Evolutionary conservation across 2,113 vertebrate species (phyloP).

Genomic region (Corythornis madagascariensis): DNA sequence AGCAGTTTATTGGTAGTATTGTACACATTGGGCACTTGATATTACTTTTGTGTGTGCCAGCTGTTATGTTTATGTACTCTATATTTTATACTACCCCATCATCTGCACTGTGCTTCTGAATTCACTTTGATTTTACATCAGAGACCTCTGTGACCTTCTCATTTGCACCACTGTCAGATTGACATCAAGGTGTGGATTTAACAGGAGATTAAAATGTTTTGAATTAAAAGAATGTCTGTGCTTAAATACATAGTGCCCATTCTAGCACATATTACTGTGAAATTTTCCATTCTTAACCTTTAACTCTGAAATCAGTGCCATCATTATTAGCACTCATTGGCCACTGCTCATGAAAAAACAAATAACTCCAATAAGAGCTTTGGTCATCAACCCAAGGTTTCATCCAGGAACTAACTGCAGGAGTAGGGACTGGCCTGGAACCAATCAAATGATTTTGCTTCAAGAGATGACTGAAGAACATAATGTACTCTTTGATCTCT

Average conservation of each 20-base stretch:
- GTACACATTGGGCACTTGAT: conserved; percentile 24
- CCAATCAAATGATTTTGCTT: conserved; percentile 14
- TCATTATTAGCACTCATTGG: background rate
- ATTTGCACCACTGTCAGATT: conserved; percentile 32
- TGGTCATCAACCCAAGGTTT: background rate
- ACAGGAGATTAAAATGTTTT: background rate
- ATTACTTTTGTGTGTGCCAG: background rate
- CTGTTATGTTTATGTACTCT: conserved; percentile 3
- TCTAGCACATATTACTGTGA: background rate
- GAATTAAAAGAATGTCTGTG: background rate
- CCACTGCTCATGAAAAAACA: background rate
- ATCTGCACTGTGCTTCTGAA: background rate
- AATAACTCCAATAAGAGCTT: background rate
- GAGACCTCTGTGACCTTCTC: conserved; percentile 6
- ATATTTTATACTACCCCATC: background rate
- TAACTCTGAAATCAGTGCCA: background rate
- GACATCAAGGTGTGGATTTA: background rate
- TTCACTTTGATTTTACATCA: conserved; percentile 51
- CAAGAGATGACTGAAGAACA: conserved; percentile 2
- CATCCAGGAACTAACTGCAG: background rate
- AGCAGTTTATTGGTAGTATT: conserved; percentile 44
- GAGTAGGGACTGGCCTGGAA: background rate
- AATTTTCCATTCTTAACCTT: background rate
- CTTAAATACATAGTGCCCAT: background rate
- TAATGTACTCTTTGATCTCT: conserved; percentile 33